Evolutionary conservation across 2,888 invertebrate genomes (phyloP).

Genomic region (Zelleria hepariella): DNA sequence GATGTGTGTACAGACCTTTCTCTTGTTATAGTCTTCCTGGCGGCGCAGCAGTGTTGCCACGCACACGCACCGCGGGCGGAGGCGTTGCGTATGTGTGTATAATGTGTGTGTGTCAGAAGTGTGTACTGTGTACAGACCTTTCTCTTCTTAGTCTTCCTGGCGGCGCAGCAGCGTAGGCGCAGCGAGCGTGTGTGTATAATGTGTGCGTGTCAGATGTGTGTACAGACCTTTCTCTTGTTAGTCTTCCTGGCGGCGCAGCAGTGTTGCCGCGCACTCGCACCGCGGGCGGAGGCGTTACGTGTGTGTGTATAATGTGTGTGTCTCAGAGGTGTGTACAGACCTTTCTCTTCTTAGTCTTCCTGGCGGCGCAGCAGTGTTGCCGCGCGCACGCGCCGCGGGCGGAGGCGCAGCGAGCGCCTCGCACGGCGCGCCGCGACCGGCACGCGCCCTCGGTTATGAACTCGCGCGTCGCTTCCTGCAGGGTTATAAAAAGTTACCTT

Average conservation of each 20-base stretch:
- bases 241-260: background rate
- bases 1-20: conserved; percentile 82
- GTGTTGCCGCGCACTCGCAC: conserved; percentile 73
- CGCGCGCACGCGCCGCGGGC: conserved; percentile 86
- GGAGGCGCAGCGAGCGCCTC: conserved; percentile 86
- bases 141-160: too few relatives aligned
- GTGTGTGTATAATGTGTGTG: background rate
- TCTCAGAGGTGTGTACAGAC: too few relatives aligned
- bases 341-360: conserved; percentile 94
- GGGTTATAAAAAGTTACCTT: background rate
- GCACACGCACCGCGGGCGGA: conserved; percentile 88
- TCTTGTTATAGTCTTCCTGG: conserved; percentile 92
- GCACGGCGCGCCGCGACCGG: conserved; percentile 90
- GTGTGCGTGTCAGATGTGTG: too few relatives aligned
- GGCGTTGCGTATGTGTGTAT: conserved; percentile 47
- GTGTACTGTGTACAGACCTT: too few relatives aligned
- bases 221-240: too few relatives aligned
- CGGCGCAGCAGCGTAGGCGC: background rate
- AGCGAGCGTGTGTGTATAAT: background rate
- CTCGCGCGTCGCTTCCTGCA: conserved; percentile 88
- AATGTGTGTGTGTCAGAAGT: too few relatives aligned
- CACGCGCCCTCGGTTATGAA: conserved; percentile 93
- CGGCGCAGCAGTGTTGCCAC: conserved; percentile 87
- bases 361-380: conserved; percentile 89
- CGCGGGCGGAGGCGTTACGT: conserved; percentile 79